Evolutionary conservation across 2,888 invertebrate species (phyloP).

Genomic region (Spilosoma lubricipeda): DNA sequence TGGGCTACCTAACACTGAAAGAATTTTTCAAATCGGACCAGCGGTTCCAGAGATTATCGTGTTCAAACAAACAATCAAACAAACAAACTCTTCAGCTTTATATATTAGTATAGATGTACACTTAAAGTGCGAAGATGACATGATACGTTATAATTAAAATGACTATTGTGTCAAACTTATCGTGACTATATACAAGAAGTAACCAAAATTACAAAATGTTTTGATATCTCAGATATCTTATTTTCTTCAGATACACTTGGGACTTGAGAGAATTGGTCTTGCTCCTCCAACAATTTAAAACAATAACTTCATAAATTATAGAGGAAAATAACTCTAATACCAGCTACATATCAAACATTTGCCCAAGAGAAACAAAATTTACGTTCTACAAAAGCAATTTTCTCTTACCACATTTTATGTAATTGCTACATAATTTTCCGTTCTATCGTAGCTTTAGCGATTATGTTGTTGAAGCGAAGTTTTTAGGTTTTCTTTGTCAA

Average conservation of each 20-base stretch:
- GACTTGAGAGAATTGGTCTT: neutral
- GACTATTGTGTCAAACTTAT: neutral
- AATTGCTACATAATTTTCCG: constrained; percentile 54
- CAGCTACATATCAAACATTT: constrained; percentile 23
- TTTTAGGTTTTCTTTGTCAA: constrained; percentile 23
- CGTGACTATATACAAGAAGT: neutral
- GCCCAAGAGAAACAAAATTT: constrained; percentile 29
- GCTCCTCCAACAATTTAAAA: neutral
- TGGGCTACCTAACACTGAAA: too few relatives aligned
- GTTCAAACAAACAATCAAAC: too few relatives aligned
- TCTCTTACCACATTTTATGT: constrained; percentile 42
- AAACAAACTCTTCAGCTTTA: too few relatives aligned
- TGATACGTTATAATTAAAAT: neutral
- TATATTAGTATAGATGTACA: too few relatives aligned
- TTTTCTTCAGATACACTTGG: neutral
- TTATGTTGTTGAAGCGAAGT: constrained; percentile 43
- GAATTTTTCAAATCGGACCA: too few relatives aligned
- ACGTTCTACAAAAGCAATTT: constrained; percentile 46
- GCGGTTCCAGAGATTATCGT: too few relatives aligned
- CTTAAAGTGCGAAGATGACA: neutral
- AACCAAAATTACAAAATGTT: neutral
- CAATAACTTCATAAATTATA: constrained; percentile 17
- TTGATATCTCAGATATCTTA: neutral
- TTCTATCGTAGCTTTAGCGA: constrained; percentile 42
- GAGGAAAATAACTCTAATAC: constrained; percentile 20